Conservation (phyloP, 2,888 invertebrate species). For the Deilephila elpenor region DNA sequence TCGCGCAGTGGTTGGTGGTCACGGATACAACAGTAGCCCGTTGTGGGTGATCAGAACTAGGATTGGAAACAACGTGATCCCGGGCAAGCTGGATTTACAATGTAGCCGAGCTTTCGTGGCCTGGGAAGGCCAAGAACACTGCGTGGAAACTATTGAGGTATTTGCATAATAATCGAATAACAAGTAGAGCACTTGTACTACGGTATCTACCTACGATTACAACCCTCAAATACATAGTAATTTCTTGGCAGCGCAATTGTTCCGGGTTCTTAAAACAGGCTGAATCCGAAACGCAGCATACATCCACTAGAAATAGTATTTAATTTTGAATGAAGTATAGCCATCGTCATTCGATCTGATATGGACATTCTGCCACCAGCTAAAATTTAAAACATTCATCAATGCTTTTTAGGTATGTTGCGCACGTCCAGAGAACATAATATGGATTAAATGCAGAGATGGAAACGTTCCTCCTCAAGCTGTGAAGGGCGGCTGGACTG, state of each 20-base stretch:
- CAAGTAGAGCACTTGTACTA: too few relatives aligned
- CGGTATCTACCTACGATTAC: too few relatives aligned
- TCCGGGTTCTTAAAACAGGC: too few relatives aligned
- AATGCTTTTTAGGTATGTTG: constrained; percentile 67
- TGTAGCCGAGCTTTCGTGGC: constrained; percentile 72
- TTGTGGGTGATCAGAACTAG: constrained; percentile 75
- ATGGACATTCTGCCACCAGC: too few relatives aligned
- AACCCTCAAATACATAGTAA: too few relatives aligned
- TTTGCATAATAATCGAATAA: neutral
- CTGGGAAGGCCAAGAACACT: constrained; percentile 72
- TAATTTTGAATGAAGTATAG: too few relatives aligned
- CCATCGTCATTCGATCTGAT: too few relatives aligned
- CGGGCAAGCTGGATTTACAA: constrained; percentile 75
- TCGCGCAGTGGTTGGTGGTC: constrained; percentile 73
- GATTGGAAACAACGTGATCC: constrained; percentile 70
- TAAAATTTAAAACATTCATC: neutral
- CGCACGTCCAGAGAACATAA: constrained; percentile 65
- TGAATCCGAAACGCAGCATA: too few relatives aligned
- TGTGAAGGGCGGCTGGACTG: constrained; percentile 77
- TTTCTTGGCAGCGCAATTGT: too few relatives aligned
- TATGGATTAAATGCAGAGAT: constrained; percentile 76
- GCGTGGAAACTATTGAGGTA: constrained; percentile 70
- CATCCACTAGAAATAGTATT: too few relatives aligned
- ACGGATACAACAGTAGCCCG: constrained; percentile 73
- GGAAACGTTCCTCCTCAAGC: constrained; percentile 80